Conservation (phyloP, 2,113 vertebrate genomes). For the Chunga burmeisteri region DNA sequence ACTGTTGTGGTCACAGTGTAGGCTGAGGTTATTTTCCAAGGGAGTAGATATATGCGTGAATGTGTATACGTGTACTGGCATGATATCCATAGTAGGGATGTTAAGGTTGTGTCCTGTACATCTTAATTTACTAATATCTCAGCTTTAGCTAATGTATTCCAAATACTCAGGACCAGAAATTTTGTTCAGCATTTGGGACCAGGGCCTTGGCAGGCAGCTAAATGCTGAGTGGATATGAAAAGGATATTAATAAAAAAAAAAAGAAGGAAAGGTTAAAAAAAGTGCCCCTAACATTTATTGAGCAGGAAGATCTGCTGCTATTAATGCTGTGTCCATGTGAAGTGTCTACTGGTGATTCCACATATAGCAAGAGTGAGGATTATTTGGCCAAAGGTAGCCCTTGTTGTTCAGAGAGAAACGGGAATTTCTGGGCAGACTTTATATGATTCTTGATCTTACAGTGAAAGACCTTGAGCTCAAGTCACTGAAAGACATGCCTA, state of each 20-base stretch:
- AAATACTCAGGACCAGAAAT: not conserved
- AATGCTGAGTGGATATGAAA: not conserved
- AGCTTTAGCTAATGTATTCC: not conserved
- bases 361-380: not conserved
- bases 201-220: not conserved
- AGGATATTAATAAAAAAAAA: not conserved
- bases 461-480: not conserved
- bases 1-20: not conserved
- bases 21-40: not conserved
- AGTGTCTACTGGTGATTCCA: not conserved
- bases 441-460: not conserved
- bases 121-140: not conserved
- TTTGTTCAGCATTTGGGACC: not conserved
- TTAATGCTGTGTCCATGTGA: not conserved
- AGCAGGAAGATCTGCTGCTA: not conserved
- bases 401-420: not conserved
- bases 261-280: rapidly evolving
- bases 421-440: not conserved
- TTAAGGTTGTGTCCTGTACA: not conserved
- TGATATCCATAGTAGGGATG: not conserved
- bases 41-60: not conserved
- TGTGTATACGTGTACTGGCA: not conserved
- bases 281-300: not conserved
- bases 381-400: not conserved
- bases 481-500: not conserved